A percentile compares a stretch with the other conserved stretches of the same genome.
Conservation (phyloP, 2,797 vertebrate genomes). For the Trichosurus vulpecula region DNA sequence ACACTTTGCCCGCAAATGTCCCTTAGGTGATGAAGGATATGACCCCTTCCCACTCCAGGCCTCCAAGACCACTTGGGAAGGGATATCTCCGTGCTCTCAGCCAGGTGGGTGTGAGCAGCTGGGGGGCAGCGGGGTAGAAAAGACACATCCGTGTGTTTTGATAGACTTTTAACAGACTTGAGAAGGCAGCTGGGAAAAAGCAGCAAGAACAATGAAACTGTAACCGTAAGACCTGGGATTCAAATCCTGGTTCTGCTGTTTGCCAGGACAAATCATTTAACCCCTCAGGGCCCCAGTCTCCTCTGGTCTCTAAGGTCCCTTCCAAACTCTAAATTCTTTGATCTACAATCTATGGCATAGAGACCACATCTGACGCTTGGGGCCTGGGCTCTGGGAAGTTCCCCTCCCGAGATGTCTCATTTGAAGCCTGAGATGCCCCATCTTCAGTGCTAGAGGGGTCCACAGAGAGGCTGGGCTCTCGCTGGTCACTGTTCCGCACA, state of each 20-base stretch:
- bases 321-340: background rate
- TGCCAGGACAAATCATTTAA: background rate
- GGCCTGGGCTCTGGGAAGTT: constrained; percentile 74
- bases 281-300: background rate
- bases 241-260: background rate
- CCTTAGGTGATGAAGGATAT: background rate
- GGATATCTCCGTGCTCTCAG: background rate
- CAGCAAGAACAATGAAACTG: background rate
- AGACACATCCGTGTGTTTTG: background rate
- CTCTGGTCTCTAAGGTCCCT: background rate
- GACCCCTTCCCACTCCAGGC: background rate
- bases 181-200: background rate
- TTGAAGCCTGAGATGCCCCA: constrained; percentile 75
- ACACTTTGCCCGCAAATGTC: background rate
- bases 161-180: constrained; percentile 45
- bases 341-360: background rate
- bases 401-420: constrained; percentile 80
- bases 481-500: constrained; percentile 90
- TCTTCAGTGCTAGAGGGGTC: constrained; percentile 78
- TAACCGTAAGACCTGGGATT: background rate
- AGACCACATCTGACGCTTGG: constrained; percentile 47
- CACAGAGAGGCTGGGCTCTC: constrained; percentile 53
- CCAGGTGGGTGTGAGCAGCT: background rate
- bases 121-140: background rate
- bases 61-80: background rate